These are phyloP conservation scores for Aphodius sticticus DNA, from an alignment of 2,888 invertebrate species.

Conservation along the genomic window DNA sequence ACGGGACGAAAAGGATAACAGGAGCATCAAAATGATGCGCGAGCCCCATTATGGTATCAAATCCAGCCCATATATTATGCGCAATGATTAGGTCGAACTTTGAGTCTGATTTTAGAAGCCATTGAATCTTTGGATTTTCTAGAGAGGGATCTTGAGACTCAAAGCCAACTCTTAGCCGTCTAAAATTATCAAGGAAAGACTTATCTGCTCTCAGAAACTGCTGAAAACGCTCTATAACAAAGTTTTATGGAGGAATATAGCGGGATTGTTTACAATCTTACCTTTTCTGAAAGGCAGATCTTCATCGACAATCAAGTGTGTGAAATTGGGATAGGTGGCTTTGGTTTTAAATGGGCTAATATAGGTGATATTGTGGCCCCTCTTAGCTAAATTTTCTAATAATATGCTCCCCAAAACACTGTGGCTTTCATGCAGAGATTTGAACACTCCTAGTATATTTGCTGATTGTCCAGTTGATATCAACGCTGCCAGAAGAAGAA, in stretches of 20 bases:
- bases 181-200: background rate
- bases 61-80: too few relatives aligned
- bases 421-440: constrained; percentile 46
- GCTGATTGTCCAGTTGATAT: constrained; percentile 23
- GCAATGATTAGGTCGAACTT: background rate
- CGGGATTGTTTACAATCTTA: background rate
- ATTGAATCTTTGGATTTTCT: background rate
- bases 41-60: background rate
- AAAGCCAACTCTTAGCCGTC: background rate
- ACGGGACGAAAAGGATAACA: constrained; percentile 35
- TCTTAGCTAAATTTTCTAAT: constrained; percentile 45
- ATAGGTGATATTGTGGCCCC: constrained; percentile 59
- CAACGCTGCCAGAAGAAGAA: background rate
- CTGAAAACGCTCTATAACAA: background rate
- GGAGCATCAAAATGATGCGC: constrained; percentile 21
- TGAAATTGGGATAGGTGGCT: constrained; percentile 56
- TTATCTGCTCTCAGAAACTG: background rate
- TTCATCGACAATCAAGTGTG: constrained; percentile 45
- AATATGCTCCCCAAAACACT: constrained; percentile 44
- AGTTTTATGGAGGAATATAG: background rate
- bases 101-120: background rate
- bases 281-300: background rate
- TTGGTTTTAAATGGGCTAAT: constrained; percentile 49
- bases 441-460: constrained; percentile 48
- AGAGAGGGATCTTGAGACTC: background rate